Evolutionary conservation across 2,888 invertebrate species (phyloP), one percentile per base, ranked within the genome.

Genomic region (Metopia argyrocephala): DNA sequence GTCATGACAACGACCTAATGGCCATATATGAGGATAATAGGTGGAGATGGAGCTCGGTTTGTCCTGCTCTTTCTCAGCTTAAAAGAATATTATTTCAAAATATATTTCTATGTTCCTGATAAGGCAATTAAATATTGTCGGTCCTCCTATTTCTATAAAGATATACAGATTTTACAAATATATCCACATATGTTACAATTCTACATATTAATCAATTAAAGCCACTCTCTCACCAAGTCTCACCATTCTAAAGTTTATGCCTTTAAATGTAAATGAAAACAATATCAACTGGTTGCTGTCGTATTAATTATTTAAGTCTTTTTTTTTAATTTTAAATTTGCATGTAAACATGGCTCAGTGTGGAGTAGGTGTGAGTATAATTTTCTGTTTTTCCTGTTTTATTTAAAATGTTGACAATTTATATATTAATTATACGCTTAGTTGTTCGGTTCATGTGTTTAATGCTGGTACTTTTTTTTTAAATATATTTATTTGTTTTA

Each of bases 401-500:
- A n/a, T 6, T 38, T 23, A 3, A n/a, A n/a, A 54, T 69, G 74
- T 81, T 78, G 70, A 66, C 70, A 78, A 75, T 75, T 74, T 61
- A 78, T 75, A 61, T 78, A 81, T 78, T 81, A 81, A 81, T 81
- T 81, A 78, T 45, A 76, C 80, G 71, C 66, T 68, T 73, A 78
- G 78, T 54, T 78, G 31, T 78, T 69, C 28, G 61, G 74, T 62
- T 74, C 65, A 61, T 70, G 15, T 12, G 12, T 15, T 12, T 12
- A 31, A 54, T 21, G 66, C 28, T 28, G 54, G 27, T 50, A 38
- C 46, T 50, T 66, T 57, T 50, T 64, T 46, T 38, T 38, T 38
- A 38, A 38, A 3, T 38, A 38, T 38, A 78, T 81, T 75, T 81
- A 76, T 81, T 81, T 76, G 73, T 75, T 74, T 75, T 70, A 75